These are phyloP conservation scores for Macaca fascicularis DNA, from an alignment of 2,113 vertebrate species.

Conservation along the genomic window T2T-MFA8v1.1 NC_088395.1:15150001-15150500, in stretches of 20 bases:
- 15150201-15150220: slow-evolving; percentile 9
- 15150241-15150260: slow-evolving; percentile 88
- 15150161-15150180: background rate
- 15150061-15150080: background rate
- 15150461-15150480: slow-evolving; percentile 30
- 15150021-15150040: background rate
- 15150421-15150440: background rate
- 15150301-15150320: slow-evolving; percentile 81
- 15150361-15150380: slow-evolving; percentile 74
- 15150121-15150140: background rate
- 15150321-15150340: slow-evolving; percentile 81
- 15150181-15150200: background rate
- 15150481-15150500: background rate
- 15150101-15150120: background rate
- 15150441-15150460: background rate
- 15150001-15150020: background rate
- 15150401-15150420: background rate
- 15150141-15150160: background rate
- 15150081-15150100: background rate
- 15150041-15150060: background rate
- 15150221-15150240: slow-evolving; percentile 82
- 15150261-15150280: slow-evolving; percentile 83
- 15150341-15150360: slow-evolving; percentile 75
- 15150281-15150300: slow-evolving; percentile 78
- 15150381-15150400: slow-evolving; percentile 72